Conservation (phyloP, 2,797 vertebrate species). For the Mastacembelus armatus region DNA sequence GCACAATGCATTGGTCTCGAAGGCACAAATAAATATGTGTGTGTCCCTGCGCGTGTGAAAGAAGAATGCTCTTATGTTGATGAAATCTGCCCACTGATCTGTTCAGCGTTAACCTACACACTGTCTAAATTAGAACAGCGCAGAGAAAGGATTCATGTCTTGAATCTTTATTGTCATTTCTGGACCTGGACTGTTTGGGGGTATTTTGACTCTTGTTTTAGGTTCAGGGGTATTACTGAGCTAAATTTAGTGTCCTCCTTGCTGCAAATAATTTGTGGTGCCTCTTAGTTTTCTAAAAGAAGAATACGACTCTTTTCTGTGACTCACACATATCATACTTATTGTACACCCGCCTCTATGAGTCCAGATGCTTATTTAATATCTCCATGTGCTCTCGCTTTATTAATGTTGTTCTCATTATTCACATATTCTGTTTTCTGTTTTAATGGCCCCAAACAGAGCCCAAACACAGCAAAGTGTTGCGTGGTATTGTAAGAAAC, state of each 20-base stretch:
- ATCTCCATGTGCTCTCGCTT: slow-evolving; percentile 29
- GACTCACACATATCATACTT: slow-evolving; percentile 13
- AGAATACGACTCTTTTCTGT: background rate
- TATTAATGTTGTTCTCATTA: slow-evolving; percentile 23
- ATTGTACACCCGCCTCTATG: slow-evolving; percentile 10
- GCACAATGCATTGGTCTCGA: slow-evolving; percentile 65
- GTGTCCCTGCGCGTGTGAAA: slow-evolving; percentile 42
- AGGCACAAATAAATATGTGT: slow-evolving; percentile 62
- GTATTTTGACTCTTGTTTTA: background rate
- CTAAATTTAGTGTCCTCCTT: background rate
- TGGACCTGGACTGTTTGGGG: background rate
- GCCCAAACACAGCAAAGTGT: slow-evolving; percentile 40
- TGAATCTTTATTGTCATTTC: slow-evolving; percentile 3
- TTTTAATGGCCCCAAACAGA: slow-evolving; percentile 7
- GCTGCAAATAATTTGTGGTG: background rate
- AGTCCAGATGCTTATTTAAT: slow-evolving; percentile 36
- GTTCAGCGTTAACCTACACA: slow-evolving; percentile 65
- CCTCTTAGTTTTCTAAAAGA: background rate
- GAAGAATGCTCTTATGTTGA: slow-evolving; percentile 48
- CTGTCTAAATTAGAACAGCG: slow-evolving; percentile 48
- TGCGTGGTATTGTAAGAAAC: slow-evolving; percentile 51
- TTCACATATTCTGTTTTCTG: slow-evolving; percentile 38
- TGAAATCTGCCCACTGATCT: slow-evolving; percentile 47
- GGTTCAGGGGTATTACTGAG: background rate
- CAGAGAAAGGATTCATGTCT: background rate